Evolutionary conservation across 2,797 vertebrate species (phyloP).

Genomic region (Emydoidea blandingii): DNA sequence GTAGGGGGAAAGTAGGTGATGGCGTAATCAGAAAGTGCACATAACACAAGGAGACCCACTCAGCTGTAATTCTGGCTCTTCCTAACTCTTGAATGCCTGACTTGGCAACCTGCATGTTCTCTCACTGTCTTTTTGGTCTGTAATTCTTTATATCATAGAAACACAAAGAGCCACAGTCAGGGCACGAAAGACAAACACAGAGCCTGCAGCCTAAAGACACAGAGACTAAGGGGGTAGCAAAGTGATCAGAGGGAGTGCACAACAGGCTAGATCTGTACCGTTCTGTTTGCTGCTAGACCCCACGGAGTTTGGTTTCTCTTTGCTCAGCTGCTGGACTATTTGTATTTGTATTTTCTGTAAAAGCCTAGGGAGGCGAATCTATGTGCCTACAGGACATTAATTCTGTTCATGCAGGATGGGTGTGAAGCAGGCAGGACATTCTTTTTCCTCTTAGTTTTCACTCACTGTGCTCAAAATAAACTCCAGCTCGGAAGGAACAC

Average conservation of each 20-base stretch:
- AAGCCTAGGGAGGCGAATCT: rapidly evolving
- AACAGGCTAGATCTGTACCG: background rate
- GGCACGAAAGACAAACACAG: too few relatives aligned
- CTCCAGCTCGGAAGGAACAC: background rate
- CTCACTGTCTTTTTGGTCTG: too few relatives aligned
- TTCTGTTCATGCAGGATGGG: background rate
- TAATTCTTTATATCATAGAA: too few relatives aligned
- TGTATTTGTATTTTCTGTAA: rapidly evolving
- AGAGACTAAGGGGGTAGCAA: too few relatives aligned
- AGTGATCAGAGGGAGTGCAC: too few relatives aligned
- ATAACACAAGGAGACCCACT: background rate
- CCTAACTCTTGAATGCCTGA: background rate
- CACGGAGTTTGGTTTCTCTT: background rate
- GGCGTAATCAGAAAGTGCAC: background rate
- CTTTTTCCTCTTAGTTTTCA: background rate
- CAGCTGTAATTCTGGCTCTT: too few relatives aligned
- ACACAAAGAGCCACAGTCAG: too few relatives aligned
- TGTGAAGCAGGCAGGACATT: background rate
- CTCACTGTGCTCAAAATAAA: background rate
- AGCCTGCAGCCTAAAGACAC: too few relatives aligned
- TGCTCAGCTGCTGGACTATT: background rate
- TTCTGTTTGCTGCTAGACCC: background rate
- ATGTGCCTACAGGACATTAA: background rate
- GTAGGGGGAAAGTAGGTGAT: rapidly evolving
- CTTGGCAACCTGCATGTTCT: too few relatives aligned